These are phyloP conservation scores for Neolamprologus variostigma DNA, from an alignment of 2,113 vertebrate species.

Conservation along the genomic window DNA sequence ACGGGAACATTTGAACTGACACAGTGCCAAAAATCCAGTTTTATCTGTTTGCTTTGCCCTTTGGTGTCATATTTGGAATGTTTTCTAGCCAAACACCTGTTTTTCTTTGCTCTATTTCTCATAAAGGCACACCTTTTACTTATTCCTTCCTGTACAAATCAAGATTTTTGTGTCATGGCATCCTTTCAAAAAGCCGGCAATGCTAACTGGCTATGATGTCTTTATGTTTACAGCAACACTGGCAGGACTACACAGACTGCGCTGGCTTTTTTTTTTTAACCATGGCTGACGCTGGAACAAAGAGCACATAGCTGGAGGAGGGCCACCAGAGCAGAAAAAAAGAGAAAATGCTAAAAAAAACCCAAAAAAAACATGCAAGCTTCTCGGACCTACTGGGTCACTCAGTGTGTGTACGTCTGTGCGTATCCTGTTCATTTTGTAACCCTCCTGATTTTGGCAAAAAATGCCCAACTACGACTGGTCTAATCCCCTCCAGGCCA, in stretches of 20 bases:
- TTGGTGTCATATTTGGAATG: background rate
- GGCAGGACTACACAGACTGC: slow-evolving; percentile 20
- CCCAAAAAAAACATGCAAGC: background rate
- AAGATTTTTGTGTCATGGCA: background rate
- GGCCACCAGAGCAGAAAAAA: slow-evolving; percentile 1
- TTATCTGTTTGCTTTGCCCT: background rate
- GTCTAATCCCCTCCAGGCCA: slow-evolving; percentile 10
- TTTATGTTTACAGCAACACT: slow-evolving; percentile 38
- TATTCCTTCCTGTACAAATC: background rate
- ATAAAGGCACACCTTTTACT: background rate
- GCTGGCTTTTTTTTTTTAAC: background rate
- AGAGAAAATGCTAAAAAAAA: slow-evolving; percentile 1
- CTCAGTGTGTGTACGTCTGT: background rate
- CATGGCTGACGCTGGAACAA: slow-evolving; percentile 16
- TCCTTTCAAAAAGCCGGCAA: background rate
- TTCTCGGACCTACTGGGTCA: slow-evolving; percentile 23
- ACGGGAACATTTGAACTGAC: background rate
- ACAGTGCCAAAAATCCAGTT: background rate
- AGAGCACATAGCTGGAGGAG: slow-evolving; percentile 31
- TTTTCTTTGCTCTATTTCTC: background rate
- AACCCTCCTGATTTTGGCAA: slow-evolving; percentile 5
- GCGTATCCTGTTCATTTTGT: background rate
- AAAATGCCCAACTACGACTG: background rate
- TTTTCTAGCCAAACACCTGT: background rate
- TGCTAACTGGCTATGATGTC: background rate